Percentiles rank a stretch among this genome's conserved stretches.
These are phyloP conservation scores for Melanotaenia nigrans DNA, from an alignment of 2,797 vertebrate species.

Conservation along the genomic window DNA sequence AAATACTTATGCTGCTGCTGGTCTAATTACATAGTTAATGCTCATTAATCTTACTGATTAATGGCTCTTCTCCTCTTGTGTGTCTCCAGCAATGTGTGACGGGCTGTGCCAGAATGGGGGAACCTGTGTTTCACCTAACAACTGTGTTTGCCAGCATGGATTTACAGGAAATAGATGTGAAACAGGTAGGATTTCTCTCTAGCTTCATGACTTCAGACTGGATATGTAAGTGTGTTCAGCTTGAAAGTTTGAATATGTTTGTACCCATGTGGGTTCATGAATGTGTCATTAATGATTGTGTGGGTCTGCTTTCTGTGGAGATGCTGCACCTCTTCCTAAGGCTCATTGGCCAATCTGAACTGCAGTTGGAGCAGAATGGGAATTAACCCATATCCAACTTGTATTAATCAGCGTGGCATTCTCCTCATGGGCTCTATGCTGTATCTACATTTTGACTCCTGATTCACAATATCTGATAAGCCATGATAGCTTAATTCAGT, in stretches of 20 bases:
- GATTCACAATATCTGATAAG: constrained; percentile 30
- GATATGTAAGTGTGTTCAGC: neutral
- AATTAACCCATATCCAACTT: constrained; percentile 54
- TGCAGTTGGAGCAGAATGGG: constrained; percentile 69
- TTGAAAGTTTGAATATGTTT: too few species aligned
- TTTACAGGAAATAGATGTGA: constrained; percentile 95
- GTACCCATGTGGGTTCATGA: too few species aligned
- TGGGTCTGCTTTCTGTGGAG: too few species aligned
- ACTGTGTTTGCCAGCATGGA: constrained; percentile 94
- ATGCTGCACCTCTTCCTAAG: too few species aligned
- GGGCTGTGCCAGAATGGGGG: constrained; percentile 95
- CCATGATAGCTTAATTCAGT: constrained; percentile 24
- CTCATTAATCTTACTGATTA: constrained; percentile 74
- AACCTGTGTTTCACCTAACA: constrained; percentile 91
- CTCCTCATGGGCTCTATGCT: constrained; percentile 27
- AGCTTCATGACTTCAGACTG: neutral
- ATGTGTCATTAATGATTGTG: too few species aligned
- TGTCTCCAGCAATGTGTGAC: constrained; percentile 92
- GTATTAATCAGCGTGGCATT: constrained; percentile 67
- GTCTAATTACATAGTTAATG: constrained; percentile 75
- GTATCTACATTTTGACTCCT: constrained; percentile 32
- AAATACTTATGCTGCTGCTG: constrained; percentile 74
- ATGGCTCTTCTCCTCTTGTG: constrained; percentile 61
- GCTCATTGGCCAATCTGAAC: constrained; percentile 50
- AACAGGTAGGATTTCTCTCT: constrained; percentile 86